Conservation (phyloP, 2,888 invertebrate genomes). For the Caenorhabditis panamensis region DNA sequence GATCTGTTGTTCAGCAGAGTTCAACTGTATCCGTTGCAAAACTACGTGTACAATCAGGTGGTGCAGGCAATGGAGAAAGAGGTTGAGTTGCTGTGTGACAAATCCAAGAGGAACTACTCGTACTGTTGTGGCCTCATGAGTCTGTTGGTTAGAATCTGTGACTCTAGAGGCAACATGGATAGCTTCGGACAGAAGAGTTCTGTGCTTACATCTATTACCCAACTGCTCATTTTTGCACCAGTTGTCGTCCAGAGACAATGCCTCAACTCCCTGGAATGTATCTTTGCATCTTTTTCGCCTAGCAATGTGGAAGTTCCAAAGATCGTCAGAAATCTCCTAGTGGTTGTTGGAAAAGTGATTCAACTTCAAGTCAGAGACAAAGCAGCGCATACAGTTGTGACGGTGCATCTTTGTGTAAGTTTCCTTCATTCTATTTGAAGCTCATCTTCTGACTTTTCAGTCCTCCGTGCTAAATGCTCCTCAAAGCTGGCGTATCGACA, state of each 20-base stretch:
- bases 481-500: constrained; percentile 74
- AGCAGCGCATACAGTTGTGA: constrained; percentile 72
- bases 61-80: constrained; percentile 79
- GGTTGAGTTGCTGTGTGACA: constrained; percentile 73
- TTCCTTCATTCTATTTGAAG: not conserved
- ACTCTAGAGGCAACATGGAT: constrained; percentile 88
- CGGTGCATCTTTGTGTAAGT: constrained; percentile 69
- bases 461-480: constrained; percentile 73
- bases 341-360: constrained; percentile 77
- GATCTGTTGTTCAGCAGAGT: constrained; percentile 80
- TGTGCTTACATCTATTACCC: constrained; percentile 75
- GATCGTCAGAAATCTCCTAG: constrained; percentile 77
- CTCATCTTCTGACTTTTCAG: constrained; percentile 60
- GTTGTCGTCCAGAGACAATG: constrained; percentile 78
- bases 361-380: constrained; percentile 78
- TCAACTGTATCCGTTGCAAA: constrained; percentile 80
- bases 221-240: constrained; percentile 79
- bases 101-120: constrained; percentile 79
- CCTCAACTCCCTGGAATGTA: constrained; percentile 76
- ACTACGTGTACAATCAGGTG: constrained; percentile 80
- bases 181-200: constrained; percentile 59
- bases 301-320: constrained; percentile 66
- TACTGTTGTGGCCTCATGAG: constrained; percentile 79
- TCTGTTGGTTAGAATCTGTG: constrained; percentile 76
- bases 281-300: constrained; percentile 76